Percentiles rank a stretch among this genome's conserved stretches.
phyloP scores from a whole-genome alignment of 2,888 invertebrate genomes.

The Athetis lepigone region DNA sequence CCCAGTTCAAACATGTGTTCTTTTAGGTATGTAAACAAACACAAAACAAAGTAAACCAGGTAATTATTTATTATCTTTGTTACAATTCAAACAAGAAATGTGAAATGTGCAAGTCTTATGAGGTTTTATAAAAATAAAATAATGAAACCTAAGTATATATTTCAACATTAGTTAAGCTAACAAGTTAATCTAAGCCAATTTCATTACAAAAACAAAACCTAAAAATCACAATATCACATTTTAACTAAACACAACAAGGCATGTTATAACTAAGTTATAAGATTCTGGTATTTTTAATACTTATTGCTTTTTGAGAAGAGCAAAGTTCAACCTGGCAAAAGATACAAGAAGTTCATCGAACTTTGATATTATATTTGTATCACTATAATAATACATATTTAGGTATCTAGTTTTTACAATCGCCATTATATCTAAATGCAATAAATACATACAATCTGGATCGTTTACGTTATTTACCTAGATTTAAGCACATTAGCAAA shows the following conservation, averaged over 20 bases:
- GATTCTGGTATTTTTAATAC: slow-evolving; percentile 79
- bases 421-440: slow-evolving; percentile 87
- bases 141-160: slow-evolving; percentile 82
- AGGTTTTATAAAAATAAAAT: slow-evolving; percentile 88
- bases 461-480: slow-evolving; percentile 81
- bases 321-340: slow-evolving; percentile 75
- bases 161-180: slow-evolving; percentile 81
- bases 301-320: slow-evolving; percentile 81
- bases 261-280: slow-evolving; percentile 76
- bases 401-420: slow-evolving; percentile 85
- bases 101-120: slow-evolving; percentile 85
- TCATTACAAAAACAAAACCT: slow-evolving; percentile 77
- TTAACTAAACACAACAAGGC: slow-evolving; percentile 86
- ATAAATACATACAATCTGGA: slow-evolving; percentile 87
- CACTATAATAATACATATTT: slow-evolving; percentile 79
- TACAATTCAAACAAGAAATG: slow-evolving; percentile 85
- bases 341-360: slow-evolving; percentile 74
- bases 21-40: slow-evolving; percentile 6
- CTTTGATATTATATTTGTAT: slow-evolving; percentile 79
- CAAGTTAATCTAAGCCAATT: slow-evolving; percentile 78
- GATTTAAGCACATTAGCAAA: slow-evolving; percentile 90
- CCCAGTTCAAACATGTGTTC: too few relatives aligned
- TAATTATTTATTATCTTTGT: slow-evolving; percentile 85
- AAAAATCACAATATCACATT: slow-evolving; percentile 87
- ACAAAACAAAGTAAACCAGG: slow-evolving; percentile 74